Conservation (phyloP, 2,888 invertebrate genomes). For the Pharmacophagus antenor region DNA sequence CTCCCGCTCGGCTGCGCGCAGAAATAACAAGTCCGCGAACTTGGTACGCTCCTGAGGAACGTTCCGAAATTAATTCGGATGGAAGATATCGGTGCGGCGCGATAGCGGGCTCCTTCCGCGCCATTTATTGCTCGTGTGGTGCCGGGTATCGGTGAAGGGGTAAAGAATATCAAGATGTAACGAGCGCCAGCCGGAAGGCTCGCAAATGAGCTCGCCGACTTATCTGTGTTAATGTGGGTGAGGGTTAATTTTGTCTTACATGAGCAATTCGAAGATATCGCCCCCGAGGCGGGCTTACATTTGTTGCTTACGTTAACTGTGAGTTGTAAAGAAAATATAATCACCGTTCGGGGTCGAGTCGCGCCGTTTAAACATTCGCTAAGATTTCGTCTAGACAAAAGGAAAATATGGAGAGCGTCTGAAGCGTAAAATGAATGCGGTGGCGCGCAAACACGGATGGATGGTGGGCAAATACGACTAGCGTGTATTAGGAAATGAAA, state of each 20-base stretch:
- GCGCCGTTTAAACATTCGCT: conserved; percentile 74
- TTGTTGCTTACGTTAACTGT: conserved; percentile 47
- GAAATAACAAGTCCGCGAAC: conserved; percentile 79
- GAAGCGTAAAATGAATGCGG: conserved; percentile 68
- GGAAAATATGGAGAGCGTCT: conserved; percentile 73
- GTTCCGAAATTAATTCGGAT: conserved; percentile 80
- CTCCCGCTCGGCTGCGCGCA: conserved; percentile 61
- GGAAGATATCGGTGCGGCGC: conserved; percentile 77
- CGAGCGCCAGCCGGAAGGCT: conserved; percentile 78
- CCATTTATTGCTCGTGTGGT: conserved; percentile 81
- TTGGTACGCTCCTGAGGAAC: conserved; percentile 72
- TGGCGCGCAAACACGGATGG: conserved; percentile 68
- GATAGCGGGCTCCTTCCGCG: conserved; percentile 78
- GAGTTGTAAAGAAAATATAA: conserved; percentile 32
- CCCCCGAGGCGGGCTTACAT: conserved; percentile 53
- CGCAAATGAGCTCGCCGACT: conserved; percentile 81
- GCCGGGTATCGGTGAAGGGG: conserved; percentile 76
- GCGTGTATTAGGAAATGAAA: conserved; percentile 76
- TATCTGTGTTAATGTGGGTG: conserved; percentile 79
- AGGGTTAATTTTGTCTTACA: conserved; percentile 80
- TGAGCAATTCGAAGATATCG: conserved; percentile 78
- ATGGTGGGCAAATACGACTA: conserved; percentile 66
- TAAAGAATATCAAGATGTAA: conserved; percentile 81
- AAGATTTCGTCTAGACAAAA: conserved; percentile 81
- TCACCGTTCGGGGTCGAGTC: conserved; percentile 32